phyloP scores from a whole-genome alignment of 2,888 invertebrate genomes.

The Deladenus siricidicola region DNA sequence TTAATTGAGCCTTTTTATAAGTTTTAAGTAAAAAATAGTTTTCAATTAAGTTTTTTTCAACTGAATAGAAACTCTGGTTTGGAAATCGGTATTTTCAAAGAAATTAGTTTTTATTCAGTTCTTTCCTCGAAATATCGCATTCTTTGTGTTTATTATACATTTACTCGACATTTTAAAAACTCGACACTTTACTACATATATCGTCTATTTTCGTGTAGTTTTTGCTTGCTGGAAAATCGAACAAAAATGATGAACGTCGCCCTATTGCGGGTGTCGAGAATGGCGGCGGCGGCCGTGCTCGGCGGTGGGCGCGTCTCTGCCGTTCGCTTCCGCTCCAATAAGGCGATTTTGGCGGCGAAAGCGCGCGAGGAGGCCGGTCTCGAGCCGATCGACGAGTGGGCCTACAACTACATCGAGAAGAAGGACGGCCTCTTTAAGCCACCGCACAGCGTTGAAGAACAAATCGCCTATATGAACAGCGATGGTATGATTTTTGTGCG shows the following conservation, averaged over 20 bases:
- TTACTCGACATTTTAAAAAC: too few species aligned
- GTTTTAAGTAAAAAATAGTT: too few species aligned
- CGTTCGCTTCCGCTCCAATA: not conserved
- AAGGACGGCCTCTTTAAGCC: conserved; percentile 51
- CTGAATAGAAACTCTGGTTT: too few species aligned
- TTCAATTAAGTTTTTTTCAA: too few species aligned
- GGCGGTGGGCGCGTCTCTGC: not conserved
- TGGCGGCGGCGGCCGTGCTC: not conserved
- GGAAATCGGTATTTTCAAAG: too few species aligned
- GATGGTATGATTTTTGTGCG: conserved; percentile 29
- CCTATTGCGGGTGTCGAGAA: not conserved
- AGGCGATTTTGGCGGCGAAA: not conserved
- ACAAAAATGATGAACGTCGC: not conserved
- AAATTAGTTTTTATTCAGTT: too few species aligned
- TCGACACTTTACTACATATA: too few species aligned
- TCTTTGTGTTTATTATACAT: too few species aligned
- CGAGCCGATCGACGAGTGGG: conserved; percentile 28
- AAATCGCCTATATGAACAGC: conserved; percentile 49
- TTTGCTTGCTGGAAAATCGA: too few species aligned
- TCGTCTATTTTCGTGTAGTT: too few species aligned
- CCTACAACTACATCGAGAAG: conserved; percentile 46
- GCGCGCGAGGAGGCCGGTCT: not conserved
- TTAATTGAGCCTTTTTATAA: too few species aligned
- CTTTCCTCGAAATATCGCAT: too few species aligned
- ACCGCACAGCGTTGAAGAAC: conserved; percentile 44